These are phyloP conservation scores for Trichopria drosophilae DNA, from an alignment of 2,888 invertebrate species.

Conservation along the genomic window DNA sequence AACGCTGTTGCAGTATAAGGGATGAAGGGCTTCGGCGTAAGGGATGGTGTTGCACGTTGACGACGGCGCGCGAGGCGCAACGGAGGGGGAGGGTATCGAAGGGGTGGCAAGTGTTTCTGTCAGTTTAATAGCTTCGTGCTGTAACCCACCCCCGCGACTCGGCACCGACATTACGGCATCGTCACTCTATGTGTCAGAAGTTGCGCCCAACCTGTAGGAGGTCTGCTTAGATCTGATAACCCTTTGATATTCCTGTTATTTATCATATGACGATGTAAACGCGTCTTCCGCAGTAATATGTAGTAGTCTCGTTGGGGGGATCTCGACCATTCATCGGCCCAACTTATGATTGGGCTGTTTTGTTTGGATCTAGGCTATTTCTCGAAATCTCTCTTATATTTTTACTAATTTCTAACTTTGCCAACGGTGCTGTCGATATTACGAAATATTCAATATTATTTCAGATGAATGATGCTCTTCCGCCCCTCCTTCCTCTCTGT, in stretches of 20 bases:
- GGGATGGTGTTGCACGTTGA: no score
- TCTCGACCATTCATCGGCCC: no score
- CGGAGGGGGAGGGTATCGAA: constrained; percentile 36
- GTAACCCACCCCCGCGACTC: constrained; percentile 34
- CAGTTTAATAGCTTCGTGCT: constrained; percentile 59
- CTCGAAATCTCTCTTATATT: no score
- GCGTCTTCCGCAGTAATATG: no score
- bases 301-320: constrained; percentile 9
- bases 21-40: constrained; percentile 4
- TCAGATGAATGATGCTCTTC: no score
- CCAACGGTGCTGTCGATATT: no score
- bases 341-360: no score
- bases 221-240: constrained; percentile 53
- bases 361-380: no score
- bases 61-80: constrained; percentile 32
- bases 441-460: no score
- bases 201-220: constrained; percentile 45
- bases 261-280: no score
- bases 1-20: constrained; percentile 38
- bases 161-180: constrained; percentile 51
- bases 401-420: no score
- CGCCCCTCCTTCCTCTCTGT: no score
- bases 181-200: constrained; percentile 57
- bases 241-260: constrained; percentile 51
- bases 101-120: constrained; percentile 60